Evolutionary conservation across 1,140 invertebrate genomes (phyloP).

Genomic region (Zaprionus ornatus): DNA sequence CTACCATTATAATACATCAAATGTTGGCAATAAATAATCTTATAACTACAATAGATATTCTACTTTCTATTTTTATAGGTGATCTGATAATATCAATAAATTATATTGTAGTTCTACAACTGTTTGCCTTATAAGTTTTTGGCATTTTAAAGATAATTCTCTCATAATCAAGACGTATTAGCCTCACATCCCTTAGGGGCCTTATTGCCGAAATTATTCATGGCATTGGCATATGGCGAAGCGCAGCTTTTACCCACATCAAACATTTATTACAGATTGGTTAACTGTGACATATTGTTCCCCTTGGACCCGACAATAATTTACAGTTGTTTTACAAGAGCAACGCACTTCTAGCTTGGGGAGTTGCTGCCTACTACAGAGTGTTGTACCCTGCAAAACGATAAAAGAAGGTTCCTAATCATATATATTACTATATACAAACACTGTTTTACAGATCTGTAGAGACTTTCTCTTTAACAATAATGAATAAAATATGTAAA

Average conservation of each 20-base stretch:
- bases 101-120: background rate
- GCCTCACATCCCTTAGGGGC: background rate
- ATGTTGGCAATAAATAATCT: background rate
- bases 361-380: background rate
- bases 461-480: background rate
- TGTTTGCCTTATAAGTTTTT: background rate
- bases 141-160: background rate
- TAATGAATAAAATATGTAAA: background rate
- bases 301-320: conserved; percentile 21
- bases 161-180: background rate
- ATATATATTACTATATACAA: background rate
- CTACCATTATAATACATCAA: background rate
- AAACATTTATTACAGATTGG: conserved; percentile 61
- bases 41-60: no score
- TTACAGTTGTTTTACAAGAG: conserved; percentile 36
- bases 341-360: background rate
- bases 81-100: background rate
- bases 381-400: background rate
- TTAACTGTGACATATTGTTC: conserved; percentile 55
- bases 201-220: background rate
- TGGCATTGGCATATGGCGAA: background rate
- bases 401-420: background rate
- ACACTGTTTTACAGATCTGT: background rate
- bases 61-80: no score
- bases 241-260: conserved; percentile 15